Conservation (phyloP, 1,140 invertebrate species). For the Bombus superbus region DNA sequence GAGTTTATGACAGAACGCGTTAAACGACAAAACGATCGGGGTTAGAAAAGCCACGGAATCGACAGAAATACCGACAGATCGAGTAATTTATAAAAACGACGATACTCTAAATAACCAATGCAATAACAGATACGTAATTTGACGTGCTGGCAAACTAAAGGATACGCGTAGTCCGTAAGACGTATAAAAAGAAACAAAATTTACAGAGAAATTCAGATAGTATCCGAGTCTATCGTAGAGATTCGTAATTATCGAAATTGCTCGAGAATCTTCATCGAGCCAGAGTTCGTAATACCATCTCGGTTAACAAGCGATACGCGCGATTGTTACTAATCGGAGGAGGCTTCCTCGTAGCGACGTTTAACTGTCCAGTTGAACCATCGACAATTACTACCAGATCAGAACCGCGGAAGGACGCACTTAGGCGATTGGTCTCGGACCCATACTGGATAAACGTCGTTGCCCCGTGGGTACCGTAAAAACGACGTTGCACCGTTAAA, state of each 20-base stretch:
- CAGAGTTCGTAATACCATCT: not conserved
- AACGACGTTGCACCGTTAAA: constrained; percentile 13
- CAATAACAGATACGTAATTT: too few species aligned
- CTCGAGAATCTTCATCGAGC: not conserved
- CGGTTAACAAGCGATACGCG: not conserved
- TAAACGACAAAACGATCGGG: not conserved
- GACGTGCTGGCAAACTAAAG: too few species aligned
- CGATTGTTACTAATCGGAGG: constrained; percentile 15
- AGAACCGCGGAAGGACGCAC: not conserved
- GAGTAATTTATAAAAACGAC: too few species aligned
- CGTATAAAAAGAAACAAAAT: too few species aligned
- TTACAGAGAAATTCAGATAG: too few species aligned
- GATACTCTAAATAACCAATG: too few species aligned
- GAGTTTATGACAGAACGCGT: not conserved
- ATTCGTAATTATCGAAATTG: not conserved
- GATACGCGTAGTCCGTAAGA: too few species aligned
- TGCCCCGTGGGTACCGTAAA: constrained; percentile 18
- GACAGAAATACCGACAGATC: not conserved
- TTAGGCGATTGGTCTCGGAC: constrained; percentile 7
- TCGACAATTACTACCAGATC: constrained; percentile 3
- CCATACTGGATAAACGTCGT: constrained; percentile 3
- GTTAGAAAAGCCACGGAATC: not conserved
- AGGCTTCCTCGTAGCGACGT: not conserved
- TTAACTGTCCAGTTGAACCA: constrained; percentile 4
- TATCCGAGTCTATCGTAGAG: too few species aligned